Evolutionary conservation across 2,888 invertebrate genomes (phyloP).

Genomic region (Caenorhabditis panamensis): DNA sequence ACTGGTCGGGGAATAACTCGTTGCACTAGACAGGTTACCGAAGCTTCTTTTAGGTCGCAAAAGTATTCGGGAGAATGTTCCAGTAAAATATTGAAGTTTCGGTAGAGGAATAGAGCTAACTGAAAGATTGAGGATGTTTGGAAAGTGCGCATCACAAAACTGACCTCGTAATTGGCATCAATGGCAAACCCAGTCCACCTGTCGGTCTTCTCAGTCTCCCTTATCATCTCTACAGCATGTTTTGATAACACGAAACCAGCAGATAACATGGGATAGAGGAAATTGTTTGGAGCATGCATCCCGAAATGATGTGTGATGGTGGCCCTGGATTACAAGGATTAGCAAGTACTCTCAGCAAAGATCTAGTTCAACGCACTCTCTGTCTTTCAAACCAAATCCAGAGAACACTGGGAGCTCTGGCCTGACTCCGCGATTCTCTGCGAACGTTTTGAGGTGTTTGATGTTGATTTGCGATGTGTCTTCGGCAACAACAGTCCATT

Average conservation of each 20-base stretch:
- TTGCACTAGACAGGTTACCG: conserved; percentile 24
- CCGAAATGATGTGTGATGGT: conserved; percentile 93
- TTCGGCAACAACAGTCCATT: conserved; percentile 44
- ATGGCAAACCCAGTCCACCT: conserved; percentile 85
- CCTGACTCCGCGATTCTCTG: background rate
- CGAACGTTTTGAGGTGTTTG: conserved; percentile 8
- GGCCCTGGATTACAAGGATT: conserved; percentile 84
- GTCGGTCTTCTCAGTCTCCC: conserved; percentile 9
- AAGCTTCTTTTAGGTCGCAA: conserved; percentile 13
- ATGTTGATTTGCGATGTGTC: conserved; percentile 41
- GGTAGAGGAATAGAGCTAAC: conserved; percentile 56
- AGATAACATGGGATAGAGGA: conserved; percentile 48
- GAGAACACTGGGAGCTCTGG: conserved; percentile 20
- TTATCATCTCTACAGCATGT: conserved; percentile 4
- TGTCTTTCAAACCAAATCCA: conserved; percentile 70
- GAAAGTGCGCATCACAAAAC: background rate
- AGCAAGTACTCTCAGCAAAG: background rate
- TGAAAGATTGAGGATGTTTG: conserved; percentile 8
- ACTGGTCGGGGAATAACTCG: no score
- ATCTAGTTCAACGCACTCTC: conserved; percentile 83
- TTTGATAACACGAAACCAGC: conserved; percentile 47
- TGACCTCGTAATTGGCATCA: conserved; percentile 86
- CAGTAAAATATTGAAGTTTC: conserved; percentile 22
- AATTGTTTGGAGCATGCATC: conserved; percentile 83
- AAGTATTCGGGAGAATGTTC: conserved; percentile 19